Percentiles rank a stretch among this genome's conserved stretches.
Evolutionary conservation across 2,113 vertebrate species (phyloP).

Genomic region (Petroica traversi): DNA sequence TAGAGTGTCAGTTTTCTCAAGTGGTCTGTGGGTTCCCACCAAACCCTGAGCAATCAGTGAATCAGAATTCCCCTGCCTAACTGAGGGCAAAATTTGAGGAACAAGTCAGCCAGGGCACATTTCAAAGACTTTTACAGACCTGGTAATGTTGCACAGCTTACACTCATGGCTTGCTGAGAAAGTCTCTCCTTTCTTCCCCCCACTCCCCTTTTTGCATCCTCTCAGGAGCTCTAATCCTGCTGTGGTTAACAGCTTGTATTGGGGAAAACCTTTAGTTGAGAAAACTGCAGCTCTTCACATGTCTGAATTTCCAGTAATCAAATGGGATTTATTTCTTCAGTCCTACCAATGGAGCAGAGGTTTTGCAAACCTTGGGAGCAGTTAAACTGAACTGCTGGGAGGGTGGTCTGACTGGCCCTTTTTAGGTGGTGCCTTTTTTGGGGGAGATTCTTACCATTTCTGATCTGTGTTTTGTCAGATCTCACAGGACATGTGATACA

Average conservation of each 20-base stretch:
- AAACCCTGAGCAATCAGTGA: neutral
- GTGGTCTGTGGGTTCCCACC: neutral
- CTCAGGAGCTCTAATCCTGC: neutral
- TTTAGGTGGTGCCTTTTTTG: neutral
- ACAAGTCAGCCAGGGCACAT: neutral
- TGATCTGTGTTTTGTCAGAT: neutral
- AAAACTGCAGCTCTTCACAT: neutral
- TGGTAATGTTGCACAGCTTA: neutral
- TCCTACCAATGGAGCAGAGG: neutral
- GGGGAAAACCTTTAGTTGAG: neutral
- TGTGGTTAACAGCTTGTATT: neutral
- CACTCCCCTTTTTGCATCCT: neutral
- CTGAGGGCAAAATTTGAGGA: neutral
- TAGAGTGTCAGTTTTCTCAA: neutral
- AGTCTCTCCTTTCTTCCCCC: neutral
- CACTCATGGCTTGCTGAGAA: neutral
- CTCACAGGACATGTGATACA: fast-evolving
- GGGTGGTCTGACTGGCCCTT: neutral
- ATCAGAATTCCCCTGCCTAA: neutral
- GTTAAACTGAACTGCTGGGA: neutral
- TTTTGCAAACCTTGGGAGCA: neutral
- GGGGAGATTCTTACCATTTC: neutral
- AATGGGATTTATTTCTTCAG: neutral
- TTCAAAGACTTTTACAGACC: neutral
- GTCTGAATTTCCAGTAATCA: neutral